These are phyloP conservation scores for Drosophila tani DNA, from an alignment of 1,140 invertebrate genomes.

Conservation along the genomic window DNA sequence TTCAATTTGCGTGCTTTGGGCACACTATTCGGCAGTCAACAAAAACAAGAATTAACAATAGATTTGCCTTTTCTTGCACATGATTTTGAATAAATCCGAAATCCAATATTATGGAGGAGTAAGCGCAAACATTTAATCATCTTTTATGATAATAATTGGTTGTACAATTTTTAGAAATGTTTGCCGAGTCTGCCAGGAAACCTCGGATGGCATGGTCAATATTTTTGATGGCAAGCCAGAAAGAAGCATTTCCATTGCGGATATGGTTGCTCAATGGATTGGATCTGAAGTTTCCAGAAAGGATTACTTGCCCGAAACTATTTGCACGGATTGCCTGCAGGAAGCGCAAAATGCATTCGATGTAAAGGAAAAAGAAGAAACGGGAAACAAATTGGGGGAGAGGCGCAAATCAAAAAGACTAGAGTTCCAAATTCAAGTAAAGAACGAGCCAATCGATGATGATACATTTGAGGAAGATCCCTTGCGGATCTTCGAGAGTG, in stretches of 20 bases:
- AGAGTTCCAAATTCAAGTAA: neutral
- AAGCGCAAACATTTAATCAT: neutral
- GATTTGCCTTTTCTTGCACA: neutral
- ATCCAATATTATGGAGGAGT: constrained; percentile 1
- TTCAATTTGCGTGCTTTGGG: neutral
- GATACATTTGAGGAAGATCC: neutral
- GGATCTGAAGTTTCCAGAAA: neutral
- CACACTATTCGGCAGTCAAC: neutral
- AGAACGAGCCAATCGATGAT: neutral
- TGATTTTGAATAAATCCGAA: neutral
- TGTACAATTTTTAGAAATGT: constrained; percentile 1
- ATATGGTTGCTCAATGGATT: constrained; percentile 1
- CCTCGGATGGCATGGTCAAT: neutral
- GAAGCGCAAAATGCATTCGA: neutral
- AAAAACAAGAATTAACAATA: neutral
- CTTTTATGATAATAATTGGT: neutral
- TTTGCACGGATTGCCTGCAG: neutral
- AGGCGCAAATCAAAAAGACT: neutral
- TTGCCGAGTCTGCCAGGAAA: constrained; percentile 3
- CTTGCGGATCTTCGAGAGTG: neutral
- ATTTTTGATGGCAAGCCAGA: neutral
- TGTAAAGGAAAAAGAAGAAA: neutral
- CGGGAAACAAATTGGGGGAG: fast-evolving
- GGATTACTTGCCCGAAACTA: neutral
- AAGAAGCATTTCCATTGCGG: neutral